These are phyloP conservation scores for Vireo altiloquus DNA, from an alignment of 2,113 vertebrate species.

Conservation along the genomic window DNA sequence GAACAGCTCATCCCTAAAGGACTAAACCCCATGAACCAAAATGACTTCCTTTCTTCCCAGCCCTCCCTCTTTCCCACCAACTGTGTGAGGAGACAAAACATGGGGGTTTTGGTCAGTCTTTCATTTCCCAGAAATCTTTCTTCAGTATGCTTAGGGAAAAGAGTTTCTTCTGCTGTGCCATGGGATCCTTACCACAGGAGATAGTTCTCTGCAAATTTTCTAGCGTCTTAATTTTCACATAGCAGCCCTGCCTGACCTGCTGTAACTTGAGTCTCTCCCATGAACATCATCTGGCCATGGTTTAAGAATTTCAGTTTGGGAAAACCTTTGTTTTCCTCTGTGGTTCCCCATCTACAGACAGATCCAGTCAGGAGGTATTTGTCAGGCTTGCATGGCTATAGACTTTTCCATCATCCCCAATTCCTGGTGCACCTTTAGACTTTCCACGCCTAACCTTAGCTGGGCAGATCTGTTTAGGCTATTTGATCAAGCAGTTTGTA, in stretches of 20 bases:
- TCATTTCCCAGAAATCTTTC: background rate
- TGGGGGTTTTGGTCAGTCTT: background rate
- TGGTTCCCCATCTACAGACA: slow-evolving; percentile 11
- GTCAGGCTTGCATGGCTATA: background rate
- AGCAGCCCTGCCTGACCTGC: background rate
- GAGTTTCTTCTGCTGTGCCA: background rate
- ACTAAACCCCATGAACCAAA: background rate
- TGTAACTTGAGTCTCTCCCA: background rate
- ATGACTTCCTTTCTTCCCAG: background rate
- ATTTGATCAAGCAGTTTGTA: slow-evolving; percentile 27
- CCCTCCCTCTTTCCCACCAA: background rate
- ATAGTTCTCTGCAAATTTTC: background rate
- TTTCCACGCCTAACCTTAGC: background rate
- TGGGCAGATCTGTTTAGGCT: background rate
- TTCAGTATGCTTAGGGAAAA: background rate
- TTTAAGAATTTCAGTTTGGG: slow-evolving; percentile 4
- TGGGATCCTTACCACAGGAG: background rate
- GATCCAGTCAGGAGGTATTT: background rate
- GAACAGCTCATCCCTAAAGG: background rate
- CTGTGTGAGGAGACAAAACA: background rate
- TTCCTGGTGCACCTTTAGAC: background rate
- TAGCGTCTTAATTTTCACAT: background rate
- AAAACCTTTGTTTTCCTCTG: background rate
- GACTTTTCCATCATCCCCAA: background rate
- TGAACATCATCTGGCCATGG: background rate